Base-by-base conservation (phyloP, 2,888 invertebrate species). In the Epinotia demarniana region DNA sequence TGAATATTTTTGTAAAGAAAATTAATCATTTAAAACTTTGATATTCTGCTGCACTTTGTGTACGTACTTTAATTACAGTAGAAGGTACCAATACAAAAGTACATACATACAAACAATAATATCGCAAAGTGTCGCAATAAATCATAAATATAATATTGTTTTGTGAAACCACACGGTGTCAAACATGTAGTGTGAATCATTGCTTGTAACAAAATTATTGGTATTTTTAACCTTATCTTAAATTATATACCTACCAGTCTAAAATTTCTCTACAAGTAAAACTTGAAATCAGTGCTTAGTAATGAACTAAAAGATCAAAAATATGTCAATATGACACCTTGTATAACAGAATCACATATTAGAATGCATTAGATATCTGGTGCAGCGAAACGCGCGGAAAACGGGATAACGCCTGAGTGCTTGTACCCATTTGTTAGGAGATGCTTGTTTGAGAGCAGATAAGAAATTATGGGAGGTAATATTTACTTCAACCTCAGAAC, bases 341-440 rank as follows among this genome's bases (percentile, higher is more conserved):
- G 53, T 66, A 66, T 66, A n/a, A 55, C 33, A 66, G 53, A 53
- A 66, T 27, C 53, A 49, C 19, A 23, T 64, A 66, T 66, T 49
- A 53, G 66, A 53, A 66, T 66, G 66, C 66, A 66, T 66, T 66
- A 66, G 11, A 43, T 77, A 73, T 69, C 70, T 23, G 61, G 39
- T 73, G 62, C 73, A 55, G 23, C n/a, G 73, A 57, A 69, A 16
- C 55, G 74, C 76, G 74, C 23, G 62, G 64, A 68, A 72, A 39
- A 72, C 62, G 71, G 70, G 74, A 73, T 72, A 67, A 62, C 27
- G 68, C 62, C 73, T 62, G 73, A 73, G 73, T 73, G 67, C 60
- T 73, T 67, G 55, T 55, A 55, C 27, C 61, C 67, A 73, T 69
- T 73, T 43, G 46, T 69, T 69, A 60, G 33, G 57, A 57, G 39